phyloP scores from a whole-genome alignment of 2,797 vertebrate genomes.

The Leptodactylus fallax region DNA sequence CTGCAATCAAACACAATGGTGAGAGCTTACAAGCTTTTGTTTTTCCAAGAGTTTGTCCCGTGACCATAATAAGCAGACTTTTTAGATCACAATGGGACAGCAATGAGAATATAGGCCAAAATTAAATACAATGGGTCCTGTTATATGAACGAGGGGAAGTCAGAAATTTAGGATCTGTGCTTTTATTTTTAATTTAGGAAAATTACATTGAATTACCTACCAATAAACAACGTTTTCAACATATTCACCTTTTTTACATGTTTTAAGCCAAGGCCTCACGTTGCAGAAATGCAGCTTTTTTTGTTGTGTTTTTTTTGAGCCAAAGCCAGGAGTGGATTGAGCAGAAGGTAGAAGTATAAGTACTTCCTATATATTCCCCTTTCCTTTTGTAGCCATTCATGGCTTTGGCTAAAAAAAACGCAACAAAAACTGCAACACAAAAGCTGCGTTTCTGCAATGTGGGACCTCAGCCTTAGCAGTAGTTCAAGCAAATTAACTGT shows the following conservation, averaged over 20 bases:
- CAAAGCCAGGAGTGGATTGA: too few relatives aligned
- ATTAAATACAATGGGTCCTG: constrained; percentile 11
- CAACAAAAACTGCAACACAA: too few relatives aligned
- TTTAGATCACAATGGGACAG: constrained; percentile 2
- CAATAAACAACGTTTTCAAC: not conserved
- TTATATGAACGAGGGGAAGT: not conserved
- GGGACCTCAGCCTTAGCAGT: too few relatives aligned
- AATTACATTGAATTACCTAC: not conserved
- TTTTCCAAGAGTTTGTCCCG: constrained; percentile 40
- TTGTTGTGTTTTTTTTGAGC: too few relatives aligned
- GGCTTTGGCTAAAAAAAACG: too few relatives aligned
- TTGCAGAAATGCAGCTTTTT: too few relatives aligned
- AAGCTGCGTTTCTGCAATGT: too few relatives aligned
- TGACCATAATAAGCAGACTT: constrained; percentile 20
- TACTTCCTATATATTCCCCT: too few relatives aligned
- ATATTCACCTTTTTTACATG: not conserved
- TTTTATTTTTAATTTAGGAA: not conserved
- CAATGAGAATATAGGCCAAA: not conserved
- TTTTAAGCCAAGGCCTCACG: too few relatives aligned
- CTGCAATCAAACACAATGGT: constrained; percentile 59
- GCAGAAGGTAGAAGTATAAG: too few relatives aligned
- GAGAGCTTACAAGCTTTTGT: constrained; percentile 51
- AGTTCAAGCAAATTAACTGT: too few relatives aligned
- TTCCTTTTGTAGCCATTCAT: too few relatives aligned
- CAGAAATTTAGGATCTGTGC: not conserved